A percentile compares a stretch with the other conserved stretches of the same genome.
Conservation (phyloP, 2,797 vertebrate genomes). For the Rhynchotus rufescens region DNA sequence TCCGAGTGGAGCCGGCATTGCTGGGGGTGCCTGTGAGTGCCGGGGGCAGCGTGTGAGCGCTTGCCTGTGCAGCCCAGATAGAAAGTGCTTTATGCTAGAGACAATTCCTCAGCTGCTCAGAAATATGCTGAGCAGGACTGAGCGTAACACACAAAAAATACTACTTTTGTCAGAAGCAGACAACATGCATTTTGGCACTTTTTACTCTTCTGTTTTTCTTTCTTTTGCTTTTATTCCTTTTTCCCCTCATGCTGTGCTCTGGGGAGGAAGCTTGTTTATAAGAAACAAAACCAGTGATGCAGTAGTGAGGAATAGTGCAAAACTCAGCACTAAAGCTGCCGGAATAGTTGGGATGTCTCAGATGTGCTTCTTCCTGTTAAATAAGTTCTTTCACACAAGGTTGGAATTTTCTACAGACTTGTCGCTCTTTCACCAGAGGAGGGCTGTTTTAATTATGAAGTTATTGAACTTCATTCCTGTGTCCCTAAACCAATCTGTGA, state of each 20-base stretch:
- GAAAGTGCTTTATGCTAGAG: neutral
- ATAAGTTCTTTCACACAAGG: neutral
- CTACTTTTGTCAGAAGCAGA: neutral
- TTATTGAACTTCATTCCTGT: neutral
- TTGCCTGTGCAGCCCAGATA: rapidly evolving
- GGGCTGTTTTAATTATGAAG: neutral
- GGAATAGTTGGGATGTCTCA: neutral
- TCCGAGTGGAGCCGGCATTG: neutral
- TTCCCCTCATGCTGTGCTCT: neutral
- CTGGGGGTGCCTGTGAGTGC: neutral
- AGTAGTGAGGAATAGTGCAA: neutral
- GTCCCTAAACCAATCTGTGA: rapidly evolving
- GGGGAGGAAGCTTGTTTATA: neutral
- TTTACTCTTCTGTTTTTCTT: neutral
- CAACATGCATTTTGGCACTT: neutral
- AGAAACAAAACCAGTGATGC: neutral
- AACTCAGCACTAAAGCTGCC: neutral
- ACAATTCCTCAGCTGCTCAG: neutral
- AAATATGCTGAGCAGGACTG: neutral
- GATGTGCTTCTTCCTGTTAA: neutral
- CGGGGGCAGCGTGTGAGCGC: neutral
- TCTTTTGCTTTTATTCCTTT: neutral
- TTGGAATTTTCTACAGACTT: neutral
- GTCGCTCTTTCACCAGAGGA: neutral
- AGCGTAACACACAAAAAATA: neutral